Evolutionary conservation across 2,113 vertebrate genomes (phyloP), one percentile per base, ranked within the genome.

Genomic region (Coracopsis vasa): DNA sequence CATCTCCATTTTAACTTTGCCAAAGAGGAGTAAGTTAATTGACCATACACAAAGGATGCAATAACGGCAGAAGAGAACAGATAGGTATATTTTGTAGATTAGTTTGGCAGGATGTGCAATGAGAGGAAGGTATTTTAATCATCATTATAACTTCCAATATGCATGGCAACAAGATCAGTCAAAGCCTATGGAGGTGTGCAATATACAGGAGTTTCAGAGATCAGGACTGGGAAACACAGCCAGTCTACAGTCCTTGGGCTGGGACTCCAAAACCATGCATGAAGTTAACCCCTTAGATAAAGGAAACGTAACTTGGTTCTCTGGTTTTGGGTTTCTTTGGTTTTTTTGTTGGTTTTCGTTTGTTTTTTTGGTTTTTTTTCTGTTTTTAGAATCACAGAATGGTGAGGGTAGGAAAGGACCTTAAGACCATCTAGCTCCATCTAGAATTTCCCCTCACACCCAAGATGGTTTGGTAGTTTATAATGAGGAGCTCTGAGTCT

Each of bases 1-100:
- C 79, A 98, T 97, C 97, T 97, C 93, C 97, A 91, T 90, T 97
- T 96, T 98, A 98, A 98, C 95, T 97, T 97, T 98, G 98, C 97
- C 97, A 97, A 95, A 90, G 96, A 98, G 98, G 97, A 97, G 97
- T 97, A 93, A 97, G 95, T 97, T 97, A 95, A 97, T 96, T 95
- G 97, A 97, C 97, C 95, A 92, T 94, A 95, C 95, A 94, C 96
- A 97, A 97, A 97, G 94, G 96, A 97, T 97, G 98, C 89, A 94
- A 45, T 96, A 87, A 97, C 62, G 86, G 97, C 95, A 98, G 88
- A 95, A 88, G 92, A 97, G 96, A 96, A 97, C 94, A 97, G 95
- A 97, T 96, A 97, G 92, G 56, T 96, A 96, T 78, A 96, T 75
- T 97, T 97, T 92, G 91, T 44, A 94, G 97, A 97, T 96, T 95